Evolutionary conservation across 2,113 vertebrate genomes (phyloP).

Genomic region (Corynorhinus townsendii): DNA sequence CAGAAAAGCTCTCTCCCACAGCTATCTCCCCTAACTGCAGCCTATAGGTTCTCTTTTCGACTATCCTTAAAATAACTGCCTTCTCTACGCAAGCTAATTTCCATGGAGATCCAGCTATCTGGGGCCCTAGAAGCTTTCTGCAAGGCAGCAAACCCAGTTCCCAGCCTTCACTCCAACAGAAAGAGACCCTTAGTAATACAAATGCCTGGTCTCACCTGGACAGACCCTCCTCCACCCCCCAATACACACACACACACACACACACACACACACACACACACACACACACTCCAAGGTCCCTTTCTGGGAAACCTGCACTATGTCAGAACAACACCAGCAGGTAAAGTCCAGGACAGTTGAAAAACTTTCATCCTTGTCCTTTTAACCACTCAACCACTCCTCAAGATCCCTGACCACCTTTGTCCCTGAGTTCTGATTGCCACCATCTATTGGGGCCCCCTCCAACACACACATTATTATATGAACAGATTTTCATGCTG

Average conservation of each 20-base stretch:
- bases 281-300: background rate
- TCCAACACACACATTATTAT: too few relatives aligned
- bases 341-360: background rate
- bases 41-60: background rate
- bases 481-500: too few relatives aligned
- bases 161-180: background rate
- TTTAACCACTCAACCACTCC: background rate
- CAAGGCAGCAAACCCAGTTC: background rate
- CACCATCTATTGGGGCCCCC: too few relatives aligned
- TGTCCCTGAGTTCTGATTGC: background rate
- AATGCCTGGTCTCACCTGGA: background rate
- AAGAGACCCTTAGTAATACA: conserved; percentile 27
- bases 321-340: background rate
- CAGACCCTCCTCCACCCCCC: background rate
- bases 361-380: background rate
- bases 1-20: conserved; percentile 63
- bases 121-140: conserved; percentile 54
- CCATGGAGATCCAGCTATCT: conserved; percentile 78
- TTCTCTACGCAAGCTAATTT: conserved; percentile 68
- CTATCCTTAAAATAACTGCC: conserved; percentile 78
- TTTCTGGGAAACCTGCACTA: background rate
- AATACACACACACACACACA: too few relatives aligned
- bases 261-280: too few relatives aligned
- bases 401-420: background rate
- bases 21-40: conserved; percentile 59